These are phyloP conservation scores for Sycophaga agraensis DNA, from an alignment of 1,140 invertebrate species.

Conservation along the genomic window DNA sequence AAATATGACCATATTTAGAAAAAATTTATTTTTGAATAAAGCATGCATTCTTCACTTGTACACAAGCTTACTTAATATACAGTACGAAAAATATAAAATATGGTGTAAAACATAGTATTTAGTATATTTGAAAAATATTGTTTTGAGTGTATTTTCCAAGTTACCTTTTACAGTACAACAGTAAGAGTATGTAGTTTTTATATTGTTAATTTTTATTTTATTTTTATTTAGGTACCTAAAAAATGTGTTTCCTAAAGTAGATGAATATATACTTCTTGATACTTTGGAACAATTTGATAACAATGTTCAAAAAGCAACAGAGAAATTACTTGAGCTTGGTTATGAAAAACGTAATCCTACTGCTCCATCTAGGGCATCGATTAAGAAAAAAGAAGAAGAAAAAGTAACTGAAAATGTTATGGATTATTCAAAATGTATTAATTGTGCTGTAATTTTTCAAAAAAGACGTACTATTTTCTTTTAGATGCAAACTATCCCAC, in stretches of 20 bases:
- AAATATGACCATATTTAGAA: slow-evolving; percentile 4
- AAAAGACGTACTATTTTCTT: neutral
- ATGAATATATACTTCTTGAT: slow-evolving; percentile 85
- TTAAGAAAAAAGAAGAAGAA: slow-evolving; percentile 57
- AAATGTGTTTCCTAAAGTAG: slow-evolving; percentile 86
- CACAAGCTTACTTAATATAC: slow-evolving; percentile 11
- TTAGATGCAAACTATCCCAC: neutral
- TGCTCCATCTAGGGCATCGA: slow-evolving; percentile 53
- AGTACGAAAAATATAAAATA: slow-evolving; percentile 4
- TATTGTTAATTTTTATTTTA: too few species aligned
- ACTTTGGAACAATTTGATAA: slow-evolving; percentile 81
- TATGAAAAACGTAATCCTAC: slow-evolving; percentile 75
- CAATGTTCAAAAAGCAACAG: slow-evolving; percentile 83
- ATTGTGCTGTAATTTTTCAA: too few species aligned
- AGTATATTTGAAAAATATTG: slow-evolving; percentile 10
- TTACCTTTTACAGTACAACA: slow-evolving; percentile 12
- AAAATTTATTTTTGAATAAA: neutral
- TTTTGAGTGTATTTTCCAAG: too few species aligned
- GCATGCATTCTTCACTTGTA: slow-evolving; percentile 24
- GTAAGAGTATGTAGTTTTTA: neutral
- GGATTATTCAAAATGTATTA: neutral
- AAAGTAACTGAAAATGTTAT: slow-evolving; percentile 37
- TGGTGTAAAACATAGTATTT: slow-evolving; percentile 16
- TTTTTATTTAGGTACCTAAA: slow-evolving; percentile 75
- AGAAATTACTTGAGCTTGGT: slow-evolving; percentile 75